Evolutionary conservation across 2,113 vertebrate species (phyloP).

Genomic region (Plecturocebus donacophilus): DNA sequence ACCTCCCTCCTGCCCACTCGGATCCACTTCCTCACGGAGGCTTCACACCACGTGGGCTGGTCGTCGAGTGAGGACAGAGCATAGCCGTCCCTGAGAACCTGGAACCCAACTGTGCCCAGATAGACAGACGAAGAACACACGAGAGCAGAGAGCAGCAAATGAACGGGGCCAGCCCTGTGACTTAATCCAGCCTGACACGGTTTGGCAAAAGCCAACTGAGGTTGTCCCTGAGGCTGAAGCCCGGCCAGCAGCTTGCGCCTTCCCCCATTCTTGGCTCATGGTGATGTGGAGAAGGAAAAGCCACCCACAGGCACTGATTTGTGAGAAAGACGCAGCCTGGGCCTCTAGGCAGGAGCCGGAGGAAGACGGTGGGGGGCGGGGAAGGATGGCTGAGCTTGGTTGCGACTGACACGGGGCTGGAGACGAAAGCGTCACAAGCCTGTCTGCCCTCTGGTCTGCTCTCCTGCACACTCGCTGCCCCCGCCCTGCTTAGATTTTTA

Average conservation of each 20-base stretch:
- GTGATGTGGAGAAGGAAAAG: not conserved
- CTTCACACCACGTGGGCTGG: not conserved
- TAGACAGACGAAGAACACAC: accelerated
- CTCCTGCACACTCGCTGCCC: accelerated
- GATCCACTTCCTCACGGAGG: not conserved
- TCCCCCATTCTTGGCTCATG: conserved; percentile 12
- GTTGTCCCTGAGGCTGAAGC: conserved; percentile 18
- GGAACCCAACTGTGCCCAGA: not conserved
- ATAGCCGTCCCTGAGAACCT: not conserved
- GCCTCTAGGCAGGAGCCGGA: not conserved
- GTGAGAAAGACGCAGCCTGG: not conserved
- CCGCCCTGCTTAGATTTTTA: not conserved
- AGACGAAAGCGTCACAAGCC: not conserved
- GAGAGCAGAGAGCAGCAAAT: not conserved
- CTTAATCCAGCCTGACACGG: conserved; percentile 50
- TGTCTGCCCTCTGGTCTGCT: not conserved
- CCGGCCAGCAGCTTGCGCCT: conserved; percentile 6
- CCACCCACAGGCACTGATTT: conserved; percentile 38
- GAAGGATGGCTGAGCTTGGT: not conserved
- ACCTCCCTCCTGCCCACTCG: not conserved
- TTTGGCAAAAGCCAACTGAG: not conserved
- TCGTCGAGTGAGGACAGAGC: not conserved
- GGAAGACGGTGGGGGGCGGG: not conserved
- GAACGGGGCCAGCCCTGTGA: not conserved
- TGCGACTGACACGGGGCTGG: not conserved